Evolutionary conservation across 1,140 invertebrate genomes (phyloP).

Genomic region (Maniola jurtina): DNA sequence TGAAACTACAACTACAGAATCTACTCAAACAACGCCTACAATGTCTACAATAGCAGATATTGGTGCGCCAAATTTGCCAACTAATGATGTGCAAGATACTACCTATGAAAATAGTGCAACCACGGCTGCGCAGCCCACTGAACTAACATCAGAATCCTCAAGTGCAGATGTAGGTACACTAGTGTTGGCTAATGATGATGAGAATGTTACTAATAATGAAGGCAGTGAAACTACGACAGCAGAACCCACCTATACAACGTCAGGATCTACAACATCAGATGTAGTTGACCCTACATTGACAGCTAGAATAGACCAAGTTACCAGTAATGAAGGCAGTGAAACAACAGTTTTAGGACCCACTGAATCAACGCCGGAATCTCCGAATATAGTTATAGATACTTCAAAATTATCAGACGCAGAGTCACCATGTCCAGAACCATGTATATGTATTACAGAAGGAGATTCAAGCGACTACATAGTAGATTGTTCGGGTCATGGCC

Average conservation of each 20-base stretch:
- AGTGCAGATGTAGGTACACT: no score
- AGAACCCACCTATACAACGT: background rate
- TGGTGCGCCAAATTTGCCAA: no score
- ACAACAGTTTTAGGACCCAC: background rate
- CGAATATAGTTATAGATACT: background rate
- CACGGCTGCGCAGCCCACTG: no score
- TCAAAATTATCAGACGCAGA: constrained; percentile 14
- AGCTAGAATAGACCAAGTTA: background rate
- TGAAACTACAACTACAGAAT: background rate
- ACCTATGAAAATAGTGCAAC: no score
- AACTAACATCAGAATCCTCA: no score
- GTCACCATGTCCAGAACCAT: constrained; percentile 54
- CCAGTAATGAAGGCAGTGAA: background rate
- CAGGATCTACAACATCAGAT: background rate
- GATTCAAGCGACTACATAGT: constrained; percentile 51
- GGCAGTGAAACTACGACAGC: background rate
- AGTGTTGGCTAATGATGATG: background rate
- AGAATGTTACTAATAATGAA: background rate
- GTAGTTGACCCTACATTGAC: background rate
- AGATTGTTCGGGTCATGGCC: constrained; percentile 59
- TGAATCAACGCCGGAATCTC: background rate
- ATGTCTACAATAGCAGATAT: no score
- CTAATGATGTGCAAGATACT: no score
- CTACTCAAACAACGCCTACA: background rate
- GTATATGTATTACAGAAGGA: constrained; percentile 59